Conservation (phyloP, 1,140 invertebrate genomes). For the Sminthurides bifidus region DNA sequence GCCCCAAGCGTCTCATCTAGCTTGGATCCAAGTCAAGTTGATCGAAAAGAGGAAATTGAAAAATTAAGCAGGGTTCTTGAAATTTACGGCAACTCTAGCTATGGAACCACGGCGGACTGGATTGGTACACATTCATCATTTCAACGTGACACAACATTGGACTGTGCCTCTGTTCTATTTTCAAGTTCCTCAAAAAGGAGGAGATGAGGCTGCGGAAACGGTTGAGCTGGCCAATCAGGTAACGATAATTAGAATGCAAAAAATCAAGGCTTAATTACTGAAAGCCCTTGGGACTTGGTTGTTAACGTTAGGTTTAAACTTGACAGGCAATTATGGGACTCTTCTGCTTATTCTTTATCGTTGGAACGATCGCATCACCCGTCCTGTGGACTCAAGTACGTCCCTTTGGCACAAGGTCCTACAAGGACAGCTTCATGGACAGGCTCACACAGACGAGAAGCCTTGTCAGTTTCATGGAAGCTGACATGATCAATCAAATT, state of each 20-base stretch:
- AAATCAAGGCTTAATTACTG: not conserved
- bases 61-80: no score
- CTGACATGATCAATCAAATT: slow-evolving; percentile 20
- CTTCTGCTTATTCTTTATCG: slow-evolving; percentile 14
- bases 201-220: slow-evolving; percentile 6
- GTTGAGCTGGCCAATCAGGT: slow-evolving; percentile 22
- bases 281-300: not conserved
- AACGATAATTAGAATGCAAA: not conserved
- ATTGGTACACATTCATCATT: no score
- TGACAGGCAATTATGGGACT: slow-evolving; percentile 21
- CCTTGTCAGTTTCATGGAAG: slow-evolving; percentile 22
- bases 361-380: slow-evolving; percentile 18
- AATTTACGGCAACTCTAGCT: no score
- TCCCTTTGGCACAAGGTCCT: not conserved
- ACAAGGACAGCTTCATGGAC: slow-evolving; percentile 17
- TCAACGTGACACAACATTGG: slow-evolving; percentile 5
- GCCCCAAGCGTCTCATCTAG: no score
- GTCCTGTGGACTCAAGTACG: slow-evolving; percentile 13
- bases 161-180: slow-evolving; percentile 23
- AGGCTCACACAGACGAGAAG: slow-evolving; percentile 18
- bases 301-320: not conserved
- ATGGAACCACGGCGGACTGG: no score
- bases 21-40: no score
- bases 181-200: slow-evolving; percentile 14
- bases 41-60: no score